Base-by-base conservation (phyloP, 2,888 invertebrate genomes). In the Drosophila mercatorum region DNA sequence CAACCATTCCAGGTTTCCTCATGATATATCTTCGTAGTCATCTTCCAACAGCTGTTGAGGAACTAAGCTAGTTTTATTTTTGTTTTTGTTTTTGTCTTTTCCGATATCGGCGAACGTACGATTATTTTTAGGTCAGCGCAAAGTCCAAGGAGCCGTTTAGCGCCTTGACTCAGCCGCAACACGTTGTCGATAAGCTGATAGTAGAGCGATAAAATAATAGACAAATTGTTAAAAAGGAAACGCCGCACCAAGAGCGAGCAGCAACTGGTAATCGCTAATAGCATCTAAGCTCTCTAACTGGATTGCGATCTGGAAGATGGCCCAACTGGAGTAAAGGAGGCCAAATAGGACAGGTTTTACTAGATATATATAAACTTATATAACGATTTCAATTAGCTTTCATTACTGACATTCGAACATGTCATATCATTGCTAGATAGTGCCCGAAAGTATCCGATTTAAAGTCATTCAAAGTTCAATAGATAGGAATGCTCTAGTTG, bases 141-240 rank as follows among this genome's bases (percentile, higher is more conserved):
- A 77, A 75, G 75, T 75, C 68, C 73, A 73, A 26, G 49, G 14
- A 46, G 41, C 17, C 41, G 46, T 55, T 44, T 43, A 14, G 26
- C 49, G n/a, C 59, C 34, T 52, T 68, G 58, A 64, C n/a, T 68
- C 77, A 77, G 43, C 46, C 41, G 36, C 12, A 53, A 28, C 26
- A 57, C 47, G 60, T 58, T 57, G 36, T 49, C 38, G 44, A 76
- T 55, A 64, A 46, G 60, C 68, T 61, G 53, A 62, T 67, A 76
- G 26, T 41, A n/a, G 38, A 26, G 62, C 75, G 62, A 71, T 75
- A 63, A 59, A 63, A 52, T 47, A n/a, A 34, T 66, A 75, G 62
- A 75, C 62, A 60, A 44, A 57, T 59, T 60, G 43, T 17, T 22
- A 41, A 56, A 64, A 56, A 26, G 49, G 14, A 38, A 64, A 51